phyloP scores from a whole-genome alignment of 2,797 vertebrate genomes.

The Hapalemur alaotrensis region DNA sequence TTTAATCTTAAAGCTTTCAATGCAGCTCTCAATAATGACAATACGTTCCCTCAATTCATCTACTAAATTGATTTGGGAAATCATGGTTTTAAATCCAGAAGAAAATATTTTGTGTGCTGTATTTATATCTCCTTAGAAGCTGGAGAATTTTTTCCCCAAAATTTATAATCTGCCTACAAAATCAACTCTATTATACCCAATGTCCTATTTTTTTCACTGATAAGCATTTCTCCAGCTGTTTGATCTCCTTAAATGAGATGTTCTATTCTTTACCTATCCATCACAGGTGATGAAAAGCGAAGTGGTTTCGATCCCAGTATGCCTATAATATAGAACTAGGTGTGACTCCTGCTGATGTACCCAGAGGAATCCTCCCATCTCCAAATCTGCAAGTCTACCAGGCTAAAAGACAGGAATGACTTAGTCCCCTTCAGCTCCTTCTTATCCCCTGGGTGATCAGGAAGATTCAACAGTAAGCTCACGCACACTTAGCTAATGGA shows the following conservation, averaged over 20 bases:
- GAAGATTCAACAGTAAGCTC: too few relatives aligned
- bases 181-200: background rate
- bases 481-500: background rate
- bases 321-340: too few relatives aligned
- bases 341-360: background rate
- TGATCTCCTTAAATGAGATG: background rate
- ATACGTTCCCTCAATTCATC: background rate
- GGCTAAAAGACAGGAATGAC: background rate
- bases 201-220: background rate
- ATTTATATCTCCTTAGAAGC: background rate
- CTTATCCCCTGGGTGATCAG: background rate
- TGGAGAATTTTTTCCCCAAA: background rate
- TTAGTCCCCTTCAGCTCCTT: background rate
- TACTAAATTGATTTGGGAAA: background rate
- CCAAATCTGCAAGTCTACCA: background rate
- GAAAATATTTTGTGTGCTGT: background rate
- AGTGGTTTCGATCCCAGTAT: too few relatives aligned
- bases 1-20: background rate
- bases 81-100: background rate
- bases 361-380: background rate
- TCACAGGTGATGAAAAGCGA: background rate
- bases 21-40: background rate
- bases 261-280: background rate
- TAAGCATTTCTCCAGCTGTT: background rate
- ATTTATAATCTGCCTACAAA: background rate